phyloP scores from a whole-genome alignment of 1,140 invertebrate genomes.

The Aphelinus certus region DNA sequence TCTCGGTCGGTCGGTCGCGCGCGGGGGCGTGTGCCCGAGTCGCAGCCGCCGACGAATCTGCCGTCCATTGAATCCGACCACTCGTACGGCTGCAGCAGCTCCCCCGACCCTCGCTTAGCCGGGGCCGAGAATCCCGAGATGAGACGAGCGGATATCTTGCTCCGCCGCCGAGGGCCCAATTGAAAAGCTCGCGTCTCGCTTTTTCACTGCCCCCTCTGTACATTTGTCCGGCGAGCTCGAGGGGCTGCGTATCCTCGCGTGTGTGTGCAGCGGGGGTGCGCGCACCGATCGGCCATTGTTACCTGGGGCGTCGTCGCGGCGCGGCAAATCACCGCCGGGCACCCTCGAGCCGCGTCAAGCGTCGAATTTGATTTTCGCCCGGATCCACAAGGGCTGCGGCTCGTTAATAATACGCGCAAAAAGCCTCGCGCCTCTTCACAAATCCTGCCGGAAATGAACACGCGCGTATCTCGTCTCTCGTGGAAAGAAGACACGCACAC shows the following conservation, averaged over 20 bases:
- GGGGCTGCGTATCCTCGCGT: neutral
- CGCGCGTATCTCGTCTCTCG: too few relatives aligned
- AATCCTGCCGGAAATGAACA: too few relatives aligned
- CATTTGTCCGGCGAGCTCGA: neutral
- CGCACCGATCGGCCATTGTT: slow-evolving; percentile 20
- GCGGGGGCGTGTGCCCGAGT: neutral
- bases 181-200: slow-evolving; percentile 16
- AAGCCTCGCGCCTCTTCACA: too few relatives aligned
- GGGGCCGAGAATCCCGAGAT: neutral
- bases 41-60: neutral
- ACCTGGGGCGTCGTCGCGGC: neutral
- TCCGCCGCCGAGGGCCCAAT: slow-evolving; percentile 7
- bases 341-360: too few relatives aligned
- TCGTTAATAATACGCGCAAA: too few relatives aligned
- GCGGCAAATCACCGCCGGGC: neutral
- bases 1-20: neutral
- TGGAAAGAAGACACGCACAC: too few relatives aligned
- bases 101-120: too few relatives aligned
- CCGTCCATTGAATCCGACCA: neutral
- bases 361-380: too few relatives aligned
- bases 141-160: slow-evolving; percentile 8
- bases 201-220: neutral
- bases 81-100: neutral
- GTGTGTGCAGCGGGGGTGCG: neutral
- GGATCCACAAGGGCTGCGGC: too few relatives aligned